Conservation (phyloP, 2,797 vertebrate species). For the Pogoniulus pusillus region DNA sequence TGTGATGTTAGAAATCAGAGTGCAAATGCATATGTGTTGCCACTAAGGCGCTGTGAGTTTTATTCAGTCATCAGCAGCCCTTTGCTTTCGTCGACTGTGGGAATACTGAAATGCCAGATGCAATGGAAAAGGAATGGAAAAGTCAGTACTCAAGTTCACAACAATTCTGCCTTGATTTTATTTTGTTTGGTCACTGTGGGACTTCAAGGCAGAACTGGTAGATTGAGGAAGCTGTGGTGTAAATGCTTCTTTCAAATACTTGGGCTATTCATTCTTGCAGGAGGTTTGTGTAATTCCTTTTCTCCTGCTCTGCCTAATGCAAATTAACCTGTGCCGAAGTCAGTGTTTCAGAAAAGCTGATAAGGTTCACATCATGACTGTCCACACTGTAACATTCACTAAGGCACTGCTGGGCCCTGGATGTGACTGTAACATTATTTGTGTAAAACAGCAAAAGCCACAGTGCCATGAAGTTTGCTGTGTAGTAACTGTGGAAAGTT, state of each 20-base stretch:
- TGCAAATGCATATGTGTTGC: constrained; percentile 2
- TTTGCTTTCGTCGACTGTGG: neutral
- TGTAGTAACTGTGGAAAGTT: neutral
- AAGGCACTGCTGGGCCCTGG: fast-evolving
- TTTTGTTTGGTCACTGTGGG: neutral
- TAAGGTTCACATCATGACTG: neutral
- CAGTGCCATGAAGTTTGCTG: neutral
- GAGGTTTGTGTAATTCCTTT: neutral
- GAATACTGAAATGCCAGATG: neutral
- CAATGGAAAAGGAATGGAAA: neutral
- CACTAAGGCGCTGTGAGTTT: neutral
- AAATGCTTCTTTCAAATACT: neutral
- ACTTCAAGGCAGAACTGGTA: neutral
- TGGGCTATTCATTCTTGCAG: neutral
- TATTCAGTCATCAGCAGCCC: neutral
- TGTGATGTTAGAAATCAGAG: constrained; percentile 15
- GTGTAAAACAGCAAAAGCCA: neutral
- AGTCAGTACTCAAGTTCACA: neutral
- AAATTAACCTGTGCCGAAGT: neutral
- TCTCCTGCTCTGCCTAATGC: neutral
- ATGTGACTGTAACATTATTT: neutral
- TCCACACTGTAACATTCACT: neutral
- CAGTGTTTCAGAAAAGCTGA: neutral
- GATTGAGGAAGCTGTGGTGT: neutral
- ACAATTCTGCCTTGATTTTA: neutral